A percentile compares a stretch with the other conserved stretches of the same genome.
Evolutionary conservation across 1,140 invertebrate genomes (phyloP).

Genomic region (Cheumatopsyche charites): DNA sequence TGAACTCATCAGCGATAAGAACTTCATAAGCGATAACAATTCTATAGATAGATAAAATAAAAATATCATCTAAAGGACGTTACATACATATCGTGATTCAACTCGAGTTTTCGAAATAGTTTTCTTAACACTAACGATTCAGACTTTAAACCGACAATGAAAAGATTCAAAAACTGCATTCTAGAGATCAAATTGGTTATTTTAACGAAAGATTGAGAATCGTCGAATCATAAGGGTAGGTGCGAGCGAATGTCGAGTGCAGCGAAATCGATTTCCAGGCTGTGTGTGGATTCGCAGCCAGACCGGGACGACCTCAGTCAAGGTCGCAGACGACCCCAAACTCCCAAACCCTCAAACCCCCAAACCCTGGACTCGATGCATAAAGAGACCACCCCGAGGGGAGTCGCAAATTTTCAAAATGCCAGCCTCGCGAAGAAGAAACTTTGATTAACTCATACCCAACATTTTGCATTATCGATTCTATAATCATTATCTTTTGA

Average conservation of each 20-base stretch:
- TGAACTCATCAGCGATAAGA: no score
- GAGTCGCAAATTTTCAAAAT: neutral
- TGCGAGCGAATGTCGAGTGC: conserved; percentile 13
- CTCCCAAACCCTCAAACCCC: conserved; percentile 12
- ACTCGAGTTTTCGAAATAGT: no score
- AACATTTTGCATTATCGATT: neutral
- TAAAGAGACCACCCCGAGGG: conserved; percentile 2
- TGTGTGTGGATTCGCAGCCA: conserved; percentile 5
- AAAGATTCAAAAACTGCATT: no score
- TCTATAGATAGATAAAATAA: no score
- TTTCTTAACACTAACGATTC: no score
- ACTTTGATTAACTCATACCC: neutral
- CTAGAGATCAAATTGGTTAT: no score
- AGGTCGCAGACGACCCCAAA: conserved; percentile 34
- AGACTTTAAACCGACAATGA: no score
- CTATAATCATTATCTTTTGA: no score
- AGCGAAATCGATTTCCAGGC: conserved; percentile 26
- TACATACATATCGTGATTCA: no score
- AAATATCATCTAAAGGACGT: no score
- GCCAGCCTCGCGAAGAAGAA: neutral
- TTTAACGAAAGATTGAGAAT: no score
- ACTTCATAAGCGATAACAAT: no score
- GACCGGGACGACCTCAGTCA: conserved; percentile 28
- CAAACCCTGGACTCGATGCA: neutral
- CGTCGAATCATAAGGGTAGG: neutral